A percentile compares a stretch with the other conserved stretches of the same genome.
phyloP scores from a whole-genome alignment of 2,113 vertebrate genomes.

The Mustela nigripes region DNA sequence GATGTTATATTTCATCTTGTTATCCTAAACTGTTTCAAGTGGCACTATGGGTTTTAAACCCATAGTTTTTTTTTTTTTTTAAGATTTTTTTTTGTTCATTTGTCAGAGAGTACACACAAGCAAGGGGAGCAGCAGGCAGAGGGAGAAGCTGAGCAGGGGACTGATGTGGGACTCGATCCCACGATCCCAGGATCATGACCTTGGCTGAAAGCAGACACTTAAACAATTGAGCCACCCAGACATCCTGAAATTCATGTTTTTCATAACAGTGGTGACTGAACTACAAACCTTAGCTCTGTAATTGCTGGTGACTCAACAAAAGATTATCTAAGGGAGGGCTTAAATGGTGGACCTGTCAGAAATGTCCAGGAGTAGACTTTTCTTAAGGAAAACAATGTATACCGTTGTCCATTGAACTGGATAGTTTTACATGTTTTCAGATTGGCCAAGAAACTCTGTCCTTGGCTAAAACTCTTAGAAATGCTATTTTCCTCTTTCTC shows the following conservation, averaged over 20 bases:
- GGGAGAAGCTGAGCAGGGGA: too few relatives aligned
- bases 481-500: neutral
- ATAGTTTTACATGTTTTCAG: neutral
- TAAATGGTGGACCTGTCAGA: neutral
- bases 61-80: neutral
- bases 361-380: neutral
- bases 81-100: neutral
- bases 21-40: neutral
- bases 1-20: neutral
- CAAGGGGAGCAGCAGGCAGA: too few relatives aligned
- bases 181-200: too few relatives aligned
- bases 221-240: too few relatives aligned
- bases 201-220: too few relatives aligned
- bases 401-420: neutral
- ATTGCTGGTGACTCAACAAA: neutral
- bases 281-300: neutral
- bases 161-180: too few relatives aligned
- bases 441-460: neutral
- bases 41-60: neutral
- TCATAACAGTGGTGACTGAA: neutral
- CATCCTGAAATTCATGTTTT: neutral
- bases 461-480: neutral
- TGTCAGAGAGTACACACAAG: neutral
- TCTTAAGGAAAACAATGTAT: neutral
- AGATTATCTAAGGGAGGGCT: neutral